Evolutionary conservation across 2,797 vertebrate species (phyloP), one percentile per base, ranked within the genome.

Genomic region (Cynodonichthys magdalenae): DNA sequence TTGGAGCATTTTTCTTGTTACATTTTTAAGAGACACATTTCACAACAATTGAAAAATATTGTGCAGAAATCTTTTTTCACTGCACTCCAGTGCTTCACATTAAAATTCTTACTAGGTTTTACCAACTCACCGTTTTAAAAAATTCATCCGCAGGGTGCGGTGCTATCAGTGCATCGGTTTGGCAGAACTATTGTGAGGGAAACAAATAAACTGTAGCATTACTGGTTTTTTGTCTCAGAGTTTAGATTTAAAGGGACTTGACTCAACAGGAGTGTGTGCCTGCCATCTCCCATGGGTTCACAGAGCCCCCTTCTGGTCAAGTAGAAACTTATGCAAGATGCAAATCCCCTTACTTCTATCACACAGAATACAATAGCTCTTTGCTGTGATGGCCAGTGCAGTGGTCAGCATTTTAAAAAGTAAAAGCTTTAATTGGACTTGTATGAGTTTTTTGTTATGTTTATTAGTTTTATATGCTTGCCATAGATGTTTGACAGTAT

Each of bases 241-340:
- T 29, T 72, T 41, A 47, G 52, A 73, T 73, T 51, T 75, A 49
- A 59, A 63, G 18, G 50, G 29, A 66, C 29, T 63, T 51, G 45
- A 60, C 74, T 19, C 14, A 62, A 45, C 19, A 53, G 34, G 20
- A 68, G 34, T 31, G 36, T 54, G 24, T 51, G 18, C 39, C 31
- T 51, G 27, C 15, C 19, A 55, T 18, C 53, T 80, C 66, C 3
- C 15, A 28, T 78, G 74, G 66, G 53, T 44, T 82, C 73, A 81
- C 61, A 88, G 77, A 76, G 71, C 79, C 74, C 74, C 76, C 83
- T 86, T 48, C 75, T 82, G 88, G 83, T 34, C 14, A 8, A 4
- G 46, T 4, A 11, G 14, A 52, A 53, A 59, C 11, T 10, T 15
- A 2, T 15, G 41, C 4, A 15, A 4, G n/a, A 5, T 18, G n/a